Percentiles rank a stretch among this genome's conserved stretches.
phyloP scores from a whole-genome alignment of 2,797 vertebrate species.

The Pampus argenteus region DNA sequence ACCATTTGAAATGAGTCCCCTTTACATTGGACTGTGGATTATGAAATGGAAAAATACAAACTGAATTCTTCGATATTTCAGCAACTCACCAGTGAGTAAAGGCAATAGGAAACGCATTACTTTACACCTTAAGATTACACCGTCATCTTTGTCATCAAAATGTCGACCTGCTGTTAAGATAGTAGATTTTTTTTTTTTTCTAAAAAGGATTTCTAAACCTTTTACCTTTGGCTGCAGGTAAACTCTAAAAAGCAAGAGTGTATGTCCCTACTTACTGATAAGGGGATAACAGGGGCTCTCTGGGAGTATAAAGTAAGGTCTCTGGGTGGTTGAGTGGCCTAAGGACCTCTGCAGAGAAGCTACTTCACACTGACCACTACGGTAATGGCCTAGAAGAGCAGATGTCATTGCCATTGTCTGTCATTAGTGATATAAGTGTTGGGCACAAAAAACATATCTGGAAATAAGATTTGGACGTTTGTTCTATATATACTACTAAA shows the following conservation, averaged over 20 bases:
- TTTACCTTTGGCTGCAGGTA: constrained; percentile 64
- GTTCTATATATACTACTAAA: constrained; percentile 28
- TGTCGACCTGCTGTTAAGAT: constrained; percentile 44
- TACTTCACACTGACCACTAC: constrained; percentile 76
- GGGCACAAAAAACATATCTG: constrained; percentile 66
- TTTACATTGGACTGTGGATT: constrained; percentile 65
- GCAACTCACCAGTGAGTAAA: constrained; percentile 30
- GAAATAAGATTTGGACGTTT: constrained; percentile 45
- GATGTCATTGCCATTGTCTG: constrained; percentile 75
- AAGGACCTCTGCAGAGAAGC: constrained; percentile 64
- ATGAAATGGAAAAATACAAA: constrained; percentile 61
- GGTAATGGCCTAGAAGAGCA: constrained; percentile 67
- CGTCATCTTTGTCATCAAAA: constrained; percentile 47
- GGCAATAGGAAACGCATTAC: constrained; percentile 12
- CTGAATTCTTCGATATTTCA: constrained; percentile 46
- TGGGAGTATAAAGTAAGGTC: constrained; percentile 60
- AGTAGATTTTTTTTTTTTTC: too few relatives aligned
- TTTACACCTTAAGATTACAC: constrained; percentile 49
- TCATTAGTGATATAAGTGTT: constrained; percentile 68
- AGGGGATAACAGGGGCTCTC: constrained; percentile 76
- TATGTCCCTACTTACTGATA: constrained; percentile 56
- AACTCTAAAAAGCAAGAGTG: constrained; percentile 56
- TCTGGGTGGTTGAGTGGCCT: constrained; percentile 68
- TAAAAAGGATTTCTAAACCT: constrained; percentile 63
- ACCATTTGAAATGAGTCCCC: constrained; percentile 61